Evolutionary conservation across 2,113 vertebrate genomes (phyloP).

Genomic region (Marcusenius ussheri): DNA sequence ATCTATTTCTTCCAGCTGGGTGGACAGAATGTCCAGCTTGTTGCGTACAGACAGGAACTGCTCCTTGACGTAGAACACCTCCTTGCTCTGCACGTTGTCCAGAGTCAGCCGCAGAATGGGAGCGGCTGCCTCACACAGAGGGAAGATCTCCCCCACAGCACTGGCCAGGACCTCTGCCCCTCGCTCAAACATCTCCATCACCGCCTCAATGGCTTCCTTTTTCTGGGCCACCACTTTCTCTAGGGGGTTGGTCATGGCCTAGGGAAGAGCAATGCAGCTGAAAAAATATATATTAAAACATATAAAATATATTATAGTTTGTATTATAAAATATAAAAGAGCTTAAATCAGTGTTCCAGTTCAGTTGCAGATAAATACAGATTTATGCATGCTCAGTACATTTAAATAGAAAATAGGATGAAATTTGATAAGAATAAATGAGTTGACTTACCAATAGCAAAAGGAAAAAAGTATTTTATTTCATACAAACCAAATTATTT

Average conservation of each 20-base stretch:
- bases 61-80: constrained; percentile 65
- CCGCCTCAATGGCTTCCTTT: constrained; percentile 62
- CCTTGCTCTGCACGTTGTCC: constrained; percentile 64
- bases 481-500: neutral
- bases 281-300: neutral
- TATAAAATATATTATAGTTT: neutral
- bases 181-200: constrained; percentile 60
- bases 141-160: constrained; percentile 59
- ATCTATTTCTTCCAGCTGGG: constrained; percentile 57
- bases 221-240: constrained; percentile 61
- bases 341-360: neutral
- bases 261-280: neutral
- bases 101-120: constrained; percentile 57
- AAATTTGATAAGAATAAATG: neutral
- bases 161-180: constrained; percentile 62
- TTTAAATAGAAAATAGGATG: neutral
- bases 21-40: constrained; percentile 57
- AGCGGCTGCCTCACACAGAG: constrained; percentile 60
- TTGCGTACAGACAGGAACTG: constrained; percentile 57
- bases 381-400: neutral
- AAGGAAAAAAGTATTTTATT: neutral
- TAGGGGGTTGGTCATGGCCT: constrained; percentile 53
- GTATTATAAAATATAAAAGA: neutral
- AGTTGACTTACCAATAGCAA: neutral
- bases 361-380: neutral